These are phyloP conservation scores for Lycophotia porphyrea DNA, from an alignment of 2,888 invertebrate species.

Conservation along the genomic window DNA sequence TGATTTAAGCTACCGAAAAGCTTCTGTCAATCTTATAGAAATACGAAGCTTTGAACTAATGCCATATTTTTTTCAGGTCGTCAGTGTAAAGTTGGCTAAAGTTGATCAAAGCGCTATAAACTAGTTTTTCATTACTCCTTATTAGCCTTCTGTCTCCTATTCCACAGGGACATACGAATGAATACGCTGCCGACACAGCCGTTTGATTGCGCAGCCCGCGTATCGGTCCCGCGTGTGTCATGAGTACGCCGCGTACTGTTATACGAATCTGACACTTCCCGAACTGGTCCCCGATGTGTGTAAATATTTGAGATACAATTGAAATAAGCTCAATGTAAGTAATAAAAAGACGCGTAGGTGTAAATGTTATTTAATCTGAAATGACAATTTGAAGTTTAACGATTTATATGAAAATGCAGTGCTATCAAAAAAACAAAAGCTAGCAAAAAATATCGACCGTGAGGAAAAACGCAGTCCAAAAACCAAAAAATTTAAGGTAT, in stretches of 20 bases:
- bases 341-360: neutral
- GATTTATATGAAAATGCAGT: neutral
- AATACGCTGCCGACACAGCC: slow-evolving; percentile 2
- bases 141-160: slow-evolving; percentile 12
- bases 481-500: neutral
- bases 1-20: neutral
- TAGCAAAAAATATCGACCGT: too few species aligned
- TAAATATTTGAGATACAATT: neutral
- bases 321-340: neutral
- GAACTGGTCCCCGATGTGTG: neutral
- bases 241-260: slow-evolving; percentile 22
- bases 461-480: neutral
- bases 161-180: neutral
- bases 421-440: neutral
- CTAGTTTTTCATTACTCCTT: too few species aligned
- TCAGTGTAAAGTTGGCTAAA: neutral
- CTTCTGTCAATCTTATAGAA: neutral
- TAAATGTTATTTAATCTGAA: neutral
- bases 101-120: neutral
- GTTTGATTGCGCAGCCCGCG: slow-evolving; percentile 30
- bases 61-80: neutral
- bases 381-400: neutral
- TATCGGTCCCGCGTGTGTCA: slow-evolving; percentile 39
- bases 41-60: neutral
- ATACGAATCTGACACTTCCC: slow-evolving; percentile 17